These are phyloP conservation scores for Caenorhabditis sulstoni DNA, from an alignment of 2,888 invertebrate genomes.

Conservation along the genomic window DNA sequence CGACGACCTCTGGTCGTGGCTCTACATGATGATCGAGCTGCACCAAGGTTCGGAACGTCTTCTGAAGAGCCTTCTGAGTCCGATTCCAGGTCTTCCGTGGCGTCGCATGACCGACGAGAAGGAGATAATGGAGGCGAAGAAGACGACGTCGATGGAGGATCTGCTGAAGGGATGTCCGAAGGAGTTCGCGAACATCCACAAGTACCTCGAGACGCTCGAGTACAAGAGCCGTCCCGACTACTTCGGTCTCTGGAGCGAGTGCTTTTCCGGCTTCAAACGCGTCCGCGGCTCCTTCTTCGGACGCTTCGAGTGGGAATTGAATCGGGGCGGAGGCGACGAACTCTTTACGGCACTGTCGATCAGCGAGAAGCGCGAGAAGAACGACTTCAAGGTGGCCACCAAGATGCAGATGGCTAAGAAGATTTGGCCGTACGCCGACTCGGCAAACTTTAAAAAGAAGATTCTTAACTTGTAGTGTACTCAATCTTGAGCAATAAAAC, in stretches of 20 bases:
- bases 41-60: constrained; percentile 13
- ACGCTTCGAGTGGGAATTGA: constrained; percentile 56
- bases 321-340: constrained; percentile 30
- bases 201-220: constrained; percentile 56
- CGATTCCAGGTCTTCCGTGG: constrained; percentile 63
- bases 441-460: constrained; percentile 66
- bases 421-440: constrained; percentile 67
- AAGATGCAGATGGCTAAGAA: constrained; percentile 63
- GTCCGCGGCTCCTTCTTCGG: constrained; percentile 63
- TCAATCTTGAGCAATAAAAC: not conserved
- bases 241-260: constrained; percentile 64
- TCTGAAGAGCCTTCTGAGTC: too few species aligned
- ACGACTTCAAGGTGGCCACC: constrained; percentile 49
- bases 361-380: constrained; percentile 47
- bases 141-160: constrained; percentile 32
- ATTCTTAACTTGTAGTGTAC: constrained; percentile 56
- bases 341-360: constrained; percentile 64
- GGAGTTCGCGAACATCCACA: constrained; percentile 62
- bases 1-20: constrained; percentile 71
- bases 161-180: constrained; percentile 59
- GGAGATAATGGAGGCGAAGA: constrained; percentile 60
- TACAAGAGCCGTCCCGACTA: constrained; percentile 68
- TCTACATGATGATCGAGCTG: constrained; percentile 69
- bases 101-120: constrained; percentile 63
- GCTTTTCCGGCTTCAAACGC: constrained; percentile 63